Evolutionary conservation across 2,113 vertebrate genomes (phyloP).

Genomic region (Cyprinodon brontotheroides): DNA sequence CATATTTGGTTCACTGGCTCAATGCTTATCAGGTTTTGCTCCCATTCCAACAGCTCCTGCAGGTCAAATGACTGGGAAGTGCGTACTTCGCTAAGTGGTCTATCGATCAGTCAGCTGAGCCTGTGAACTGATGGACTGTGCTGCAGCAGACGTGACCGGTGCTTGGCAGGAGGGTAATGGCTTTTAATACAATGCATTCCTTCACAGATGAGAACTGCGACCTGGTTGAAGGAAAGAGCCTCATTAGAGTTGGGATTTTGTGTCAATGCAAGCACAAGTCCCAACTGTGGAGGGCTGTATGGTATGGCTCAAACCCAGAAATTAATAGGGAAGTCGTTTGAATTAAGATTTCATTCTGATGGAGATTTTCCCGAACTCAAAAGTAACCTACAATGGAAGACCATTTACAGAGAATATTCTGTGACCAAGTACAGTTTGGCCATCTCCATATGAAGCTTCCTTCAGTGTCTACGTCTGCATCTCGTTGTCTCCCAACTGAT

Average conservation of each 20-base stretch:
- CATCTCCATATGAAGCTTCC: background rate
- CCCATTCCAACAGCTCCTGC: slow-evolving; percentile 54
- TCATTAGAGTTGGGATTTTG: slow-evolving; percentile 2
- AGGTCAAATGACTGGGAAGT: slow-evolving; percentile 67
- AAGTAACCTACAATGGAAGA: too few species aligned
- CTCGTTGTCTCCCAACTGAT: background rate
- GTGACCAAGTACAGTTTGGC: too few species aligned
- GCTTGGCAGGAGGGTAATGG: slow-evolving; percentile 34
- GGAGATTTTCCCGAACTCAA: too few species aligned
- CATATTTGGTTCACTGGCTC: slow-evolving; percentile 15
- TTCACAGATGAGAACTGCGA: slow-evolving; percentile 29
- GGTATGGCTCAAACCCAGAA: too few species aligned
- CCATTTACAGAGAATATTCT: too few species aligned
- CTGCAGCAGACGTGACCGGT: slow-evolving; percentile 29
- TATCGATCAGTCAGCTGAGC: slow-evolving; percentile 59
- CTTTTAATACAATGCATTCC: slow-evolving; percentile 39
- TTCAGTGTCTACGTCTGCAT: background rate
- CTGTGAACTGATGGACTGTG: slow-evolving; percentile 51
- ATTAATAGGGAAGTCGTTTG: too few species aligned
- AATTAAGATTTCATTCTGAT: too few species aligned
- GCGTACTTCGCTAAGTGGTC: slow-evolving; percentile 67
- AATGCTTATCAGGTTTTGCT: slow-evolving; percentile 67
- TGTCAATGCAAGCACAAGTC: background rate
- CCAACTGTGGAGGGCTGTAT: too few species aligned
- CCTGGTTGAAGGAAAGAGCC: background rate